A percentile compares a stretch with the other conserved stretches of the same genome.
These are phyloP conservation scores for Macrotrachela quadricornifera DNA, from an alignment of 1,140 invertebrate genomes.

Conservation along the genomic window DNA sequence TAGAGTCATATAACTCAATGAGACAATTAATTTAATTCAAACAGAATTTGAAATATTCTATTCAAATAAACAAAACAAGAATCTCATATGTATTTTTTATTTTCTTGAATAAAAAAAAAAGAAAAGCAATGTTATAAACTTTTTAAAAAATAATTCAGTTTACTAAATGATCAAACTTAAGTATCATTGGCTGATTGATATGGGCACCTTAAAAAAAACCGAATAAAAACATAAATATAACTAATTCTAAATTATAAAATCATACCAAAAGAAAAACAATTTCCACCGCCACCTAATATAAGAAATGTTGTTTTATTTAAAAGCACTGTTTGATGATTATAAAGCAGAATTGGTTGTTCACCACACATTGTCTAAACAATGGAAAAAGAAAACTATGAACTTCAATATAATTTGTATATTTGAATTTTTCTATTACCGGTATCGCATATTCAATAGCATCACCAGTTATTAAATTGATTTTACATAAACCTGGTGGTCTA, in stretches of 20 bases:
- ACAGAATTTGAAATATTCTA: too few species aligned
- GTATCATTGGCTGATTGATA: too few species aligned
- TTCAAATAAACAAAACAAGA: too few species aligned
- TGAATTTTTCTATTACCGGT: slow-evolving; percentile 18
- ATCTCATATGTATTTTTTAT: too few species aligned
- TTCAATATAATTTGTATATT: background rate
- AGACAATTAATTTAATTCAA: too few species aligned
- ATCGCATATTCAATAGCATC: slow-evolving; percentile 21
- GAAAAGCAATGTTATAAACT: too few species aligned
- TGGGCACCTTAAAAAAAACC: too few species aligned
- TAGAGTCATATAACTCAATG: too few species aligned
- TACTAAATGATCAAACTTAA: too few species aligned
- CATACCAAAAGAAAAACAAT: slow-evolving; percentile 38
- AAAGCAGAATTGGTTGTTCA: slow-evolving; percentile 27
- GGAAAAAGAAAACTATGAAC: slow-evolving; percentile 8
- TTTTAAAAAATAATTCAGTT: too few species aligned
- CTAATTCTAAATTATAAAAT: slow-evolving; percentile 16
- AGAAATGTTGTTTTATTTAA: slow-evolving; percentile 18
- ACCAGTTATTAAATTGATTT: slow-evolving; percentile 22
- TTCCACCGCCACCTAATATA: slow-evolving; percentile 34
- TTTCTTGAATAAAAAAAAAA: too few species aligned
- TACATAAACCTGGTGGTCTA: slow-evolving; percentile 23
- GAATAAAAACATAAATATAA: background rate
- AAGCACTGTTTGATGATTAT: slow-evolving; percentile 25
- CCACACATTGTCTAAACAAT: slow-evolving; percentile 10